These are phyloP conservation scores for Harpagifer antarcticus DNA, from an alignment of 2,797 vertebrate genomes.

Conservation along the genomic window DNA sequence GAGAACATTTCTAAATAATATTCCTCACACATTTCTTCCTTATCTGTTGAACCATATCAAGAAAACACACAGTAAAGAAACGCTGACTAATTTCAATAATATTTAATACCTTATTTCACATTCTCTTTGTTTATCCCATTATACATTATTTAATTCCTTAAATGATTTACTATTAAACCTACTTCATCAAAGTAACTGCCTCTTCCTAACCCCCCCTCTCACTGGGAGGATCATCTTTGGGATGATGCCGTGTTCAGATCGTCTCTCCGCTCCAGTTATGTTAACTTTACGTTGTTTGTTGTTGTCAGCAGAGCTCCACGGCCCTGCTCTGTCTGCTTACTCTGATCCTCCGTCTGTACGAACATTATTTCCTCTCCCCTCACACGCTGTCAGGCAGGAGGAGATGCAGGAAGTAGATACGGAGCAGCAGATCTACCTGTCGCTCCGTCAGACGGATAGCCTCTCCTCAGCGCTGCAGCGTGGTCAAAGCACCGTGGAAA, in stretches of 20 bases:
- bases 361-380: slow-evolving; percentile 28
- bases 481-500: background rate
- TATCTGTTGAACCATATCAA: background rate
- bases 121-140: slow-evolving; percentile 1
- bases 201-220: background rate
- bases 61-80: background rate
- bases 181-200: background rate
- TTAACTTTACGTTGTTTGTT: background rate
- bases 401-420: slow-evolving; percentile 38
- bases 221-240: background rate
- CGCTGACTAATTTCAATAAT: background rate
- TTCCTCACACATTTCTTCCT: background rate
- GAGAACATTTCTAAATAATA: background rate
- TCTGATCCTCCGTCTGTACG: slow-evolving; percentile 32
- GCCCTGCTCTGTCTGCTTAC: slow-evolving; percentile 54
- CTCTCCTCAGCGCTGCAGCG: background rate
- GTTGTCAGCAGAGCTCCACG: slow-evolving; percentile 21
- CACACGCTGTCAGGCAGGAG: slow-evolving; percentile 30
- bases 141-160: background rate
- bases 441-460: slow-evolving; percentile 5
- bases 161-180: slow-evolving; percentile 3
- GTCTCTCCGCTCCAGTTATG: background rate
- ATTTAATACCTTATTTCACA: background rate
- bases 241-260: background rate
- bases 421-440: too few species aligned